phyloP scores from a whole-genome alignment of 2,113 vertebrate species.

The Chunga burmeisteri region DNA sequence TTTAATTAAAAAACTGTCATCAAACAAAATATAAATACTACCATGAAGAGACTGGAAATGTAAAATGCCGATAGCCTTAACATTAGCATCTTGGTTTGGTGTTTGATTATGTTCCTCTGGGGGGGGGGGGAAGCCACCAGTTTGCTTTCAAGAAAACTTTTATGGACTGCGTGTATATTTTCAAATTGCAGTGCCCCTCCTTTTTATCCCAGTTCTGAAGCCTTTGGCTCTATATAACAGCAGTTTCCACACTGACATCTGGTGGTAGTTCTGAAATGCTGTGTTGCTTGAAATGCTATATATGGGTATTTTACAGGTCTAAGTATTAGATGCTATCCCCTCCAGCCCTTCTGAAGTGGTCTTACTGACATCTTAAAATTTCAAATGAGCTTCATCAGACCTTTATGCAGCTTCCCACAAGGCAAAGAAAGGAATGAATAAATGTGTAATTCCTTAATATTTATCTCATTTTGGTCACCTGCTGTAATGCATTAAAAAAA shows the following conservation, averaged over 20 bases:
- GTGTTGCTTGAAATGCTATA: slow-evolving; percentile 9
- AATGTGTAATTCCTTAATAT: background rate
- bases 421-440: background rate
- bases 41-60: background rate
- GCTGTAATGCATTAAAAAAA: background rate
- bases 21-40: background rate
- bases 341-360: background rate
- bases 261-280: slow-evolving; percentile 57
- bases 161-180: background rate
- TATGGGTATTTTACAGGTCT: background rate
- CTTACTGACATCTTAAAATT: background rate
- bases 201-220: background rate
- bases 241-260: slow-evolving; percentile 75
- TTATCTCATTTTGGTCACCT: background rate
- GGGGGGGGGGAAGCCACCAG: background rate
- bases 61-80: background rate
- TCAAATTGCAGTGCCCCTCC: background rate
- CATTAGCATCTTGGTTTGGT: background rate
- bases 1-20: background rate
- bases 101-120: background rate
- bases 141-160: background rate
- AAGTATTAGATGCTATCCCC: background rate
- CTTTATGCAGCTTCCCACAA: background rate
- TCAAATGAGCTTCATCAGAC: background rate
- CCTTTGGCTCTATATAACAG: background rate